phyloP scores from a whole-genome alignment of 1,140 invertebrate genomes.

The Hormaphis cornu region DNA sequence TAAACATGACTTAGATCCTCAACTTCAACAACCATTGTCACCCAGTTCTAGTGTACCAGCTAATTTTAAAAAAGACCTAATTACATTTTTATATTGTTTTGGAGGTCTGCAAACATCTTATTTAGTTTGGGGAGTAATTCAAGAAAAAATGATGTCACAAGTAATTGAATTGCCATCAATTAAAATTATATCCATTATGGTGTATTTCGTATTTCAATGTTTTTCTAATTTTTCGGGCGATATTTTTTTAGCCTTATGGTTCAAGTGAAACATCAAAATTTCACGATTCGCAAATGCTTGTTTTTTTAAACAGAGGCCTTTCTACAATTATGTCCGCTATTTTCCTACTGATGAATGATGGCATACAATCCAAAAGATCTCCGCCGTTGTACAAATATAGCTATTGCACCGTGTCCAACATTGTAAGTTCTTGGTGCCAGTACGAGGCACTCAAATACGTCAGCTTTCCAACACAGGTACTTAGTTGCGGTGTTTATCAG shows the following conservation, averaged over 20 bases:
- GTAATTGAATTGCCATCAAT: slow-evolving; percentile 41
- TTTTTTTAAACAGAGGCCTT: slow-evolving; percentile 84
- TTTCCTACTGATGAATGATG: slow-evolving; percentile 49
- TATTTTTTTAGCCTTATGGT: slow-evolving; percentile 39
- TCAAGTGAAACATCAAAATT: slow-evolving; percentile 59
- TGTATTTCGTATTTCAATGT: slow-evolving; percentile 25
- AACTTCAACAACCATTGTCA: not conserved
- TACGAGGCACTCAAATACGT: slow-evolving; percentile 98
- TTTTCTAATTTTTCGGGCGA: slow-evolving; percentile 54
- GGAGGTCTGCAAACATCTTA: slow-evolving; percentile 18
- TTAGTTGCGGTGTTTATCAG: not conserved
- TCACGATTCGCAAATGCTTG: slow-evolving; percentile 87
- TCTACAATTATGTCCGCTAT: slow-evolving; percentile 66
- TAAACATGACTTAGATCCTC: not conserved
- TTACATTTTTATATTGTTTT: slow-evolving; percentile 16
- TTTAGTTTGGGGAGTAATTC: slow-evolving; percentile 73
- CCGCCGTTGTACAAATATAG: slow-evolving; percentile 93
- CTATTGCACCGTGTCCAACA: slow-evolving; percentile 94
- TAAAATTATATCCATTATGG: not conserved
- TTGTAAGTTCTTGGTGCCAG: slow-evolving; percentile 98
- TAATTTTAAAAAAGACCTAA: slow-evolving; percentile 13
- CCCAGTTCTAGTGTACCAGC: not conserved
- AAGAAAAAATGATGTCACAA: slow-evolving; percentile 87
- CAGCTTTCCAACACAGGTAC: slow-evolving; percentile 91
- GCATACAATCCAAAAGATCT: slow-evolving; percentile 55